A percentile compares a stretch with the other conserved stretches of the same genome.
These are phyloP conservation scores for Trichonephila inaurata DNA, from an alignment of 1,140 invertebrate species.

Conservation along the genomic window DNA sequence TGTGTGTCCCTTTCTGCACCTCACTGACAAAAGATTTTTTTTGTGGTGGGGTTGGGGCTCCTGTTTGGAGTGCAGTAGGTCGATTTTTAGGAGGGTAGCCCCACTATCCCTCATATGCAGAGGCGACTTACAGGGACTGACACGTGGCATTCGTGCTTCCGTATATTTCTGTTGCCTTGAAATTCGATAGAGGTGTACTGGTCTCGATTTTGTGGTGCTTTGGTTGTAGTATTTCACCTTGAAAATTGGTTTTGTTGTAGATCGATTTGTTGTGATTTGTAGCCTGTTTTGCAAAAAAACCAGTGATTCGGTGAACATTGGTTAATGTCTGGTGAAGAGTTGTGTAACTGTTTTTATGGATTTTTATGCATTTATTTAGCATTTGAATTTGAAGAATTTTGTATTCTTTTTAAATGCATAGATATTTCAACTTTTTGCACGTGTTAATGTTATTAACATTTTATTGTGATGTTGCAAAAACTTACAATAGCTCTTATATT, in stretches of 20 bases:
- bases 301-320: background rate
- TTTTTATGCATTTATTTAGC: too few species aligned
- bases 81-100: background rate
- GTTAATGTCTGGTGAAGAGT: background rate
- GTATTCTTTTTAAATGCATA: too few species aligned
- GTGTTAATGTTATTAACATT: too few species aligned
- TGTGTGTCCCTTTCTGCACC: conserved; percentile 46
- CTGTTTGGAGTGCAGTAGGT: conserved; percentile 25
- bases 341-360: too few species aligned
- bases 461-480: too few species aligned
- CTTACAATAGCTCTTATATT: too few species aligned
- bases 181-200: conserved; percentile 13
- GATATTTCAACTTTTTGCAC: too few species aligned
- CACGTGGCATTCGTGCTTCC: conserved; percentile 50
- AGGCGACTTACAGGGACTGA: background rate
- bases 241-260: background rate
- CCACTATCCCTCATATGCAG: conserved; percentile 7
- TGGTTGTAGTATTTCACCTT: background rate
- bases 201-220: background rate
- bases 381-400: too few species aligned
- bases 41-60: background rate
- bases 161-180: conserved; percentile 45
- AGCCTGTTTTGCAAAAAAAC: background rate
- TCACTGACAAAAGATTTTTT: conserved; percentile 55
- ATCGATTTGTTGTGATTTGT: background rate